Evolutionary conservation across 2,113 vertebrate genomes (phyloP), one percentile per base, ranked within the genome.

Genomic region (Dinomys branickii): DNA sequence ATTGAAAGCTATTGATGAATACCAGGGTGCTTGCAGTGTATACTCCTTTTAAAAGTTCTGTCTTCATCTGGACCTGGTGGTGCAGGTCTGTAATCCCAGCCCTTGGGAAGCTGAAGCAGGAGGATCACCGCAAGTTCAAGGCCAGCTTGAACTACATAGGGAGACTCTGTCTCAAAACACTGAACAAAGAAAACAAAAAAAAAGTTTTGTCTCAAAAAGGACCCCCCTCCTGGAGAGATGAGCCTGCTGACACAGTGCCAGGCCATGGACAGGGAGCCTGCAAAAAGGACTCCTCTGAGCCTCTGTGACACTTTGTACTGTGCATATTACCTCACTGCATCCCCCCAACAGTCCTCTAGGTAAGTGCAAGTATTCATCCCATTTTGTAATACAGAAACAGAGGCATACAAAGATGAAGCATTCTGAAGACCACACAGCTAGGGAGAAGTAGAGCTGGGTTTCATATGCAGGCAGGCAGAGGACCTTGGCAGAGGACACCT

Each of bases 331-430:
- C 12, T 44, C 71, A 75, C 44, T 20, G n/a, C 35, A 28, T 28
- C 24, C 11, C 4, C 71, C 41, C 24, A 75, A 20, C 28, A 89
- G 56, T 54, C 41, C 35, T 28, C 54, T 10, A 88, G 56, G 56
- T 73, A 73, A 52, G 24, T 61, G n/a, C 7, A 30, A 8, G 71
- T 78, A 52, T 77, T 73, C n/a, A 5, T 89, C 54, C 65, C 80
- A 73, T 52, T 97, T 90, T 78, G 78, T 35, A 59, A 54, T 80
- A 67, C 56, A 65, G 56, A 89, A 92, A 75, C 71, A 54, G 52
- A 85, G 75, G 61, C 92, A 88, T 38, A 35, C 63, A 92, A 93
- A 90, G 17, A 56, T 13, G 1, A 85, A 24, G 44, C 16, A 69
- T 87, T 92, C 44, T 41, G 28, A 90, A 94, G 54, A 75, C 59